Conservation (phyloP, 1,140 invertebrate species). For the Lamellibrachia luymesi region DNA sequence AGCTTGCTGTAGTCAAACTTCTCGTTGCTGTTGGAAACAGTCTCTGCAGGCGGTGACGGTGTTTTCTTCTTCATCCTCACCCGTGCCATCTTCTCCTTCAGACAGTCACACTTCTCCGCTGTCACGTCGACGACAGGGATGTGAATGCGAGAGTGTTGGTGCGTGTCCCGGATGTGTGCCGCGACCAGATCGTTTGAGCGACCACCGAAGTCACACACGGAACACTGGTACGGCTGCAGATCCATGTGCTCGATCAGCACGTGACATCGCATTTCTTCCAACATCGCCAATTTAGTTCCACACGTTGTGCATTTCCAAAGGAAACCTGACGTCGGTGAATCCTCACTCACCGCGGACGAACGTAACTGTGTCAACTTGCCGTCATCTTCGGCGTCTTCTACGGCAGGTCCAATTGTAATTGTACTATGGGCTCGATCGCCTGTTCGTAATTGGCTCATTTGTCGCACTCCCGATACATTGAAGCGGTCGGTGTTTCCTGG, state of each 20-base stretch:
- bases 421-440: background rate
- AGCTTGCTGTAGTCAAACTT: background rate
- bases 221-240: background rate
- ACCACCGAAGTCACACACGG: background rate
- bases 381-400: background rate
- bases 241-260: background rate
- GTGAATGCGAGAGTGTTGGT: background rate
- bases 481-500: background rate
- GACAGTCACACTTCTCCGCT: background rate
- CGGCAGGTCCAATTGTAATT: background rate
- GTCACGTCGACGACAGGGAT: background rate
- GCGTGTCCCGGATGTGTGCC: background rate
- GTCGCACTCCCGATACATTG: background rate
- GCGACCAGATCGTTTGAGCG: background rate
- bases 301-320: background rate
- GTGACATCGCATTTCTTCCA: background rate
- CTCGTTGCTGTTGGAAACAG: background rate
- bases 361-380: background rate
- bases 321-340: background rate
- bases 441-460: background rate
- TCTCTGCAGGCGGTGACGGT: background rate
- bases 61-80: background rate
- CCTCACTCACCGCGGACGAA: background rate
- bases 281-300: background rate
- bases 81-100: background rate